A percentile compares a stretch with the other conserved stretches of the same genome.
phyloP scores from a whole-genome alignment of 2,888 invertebrate genomes.

The Lycophotia porphyrea region DNA sequence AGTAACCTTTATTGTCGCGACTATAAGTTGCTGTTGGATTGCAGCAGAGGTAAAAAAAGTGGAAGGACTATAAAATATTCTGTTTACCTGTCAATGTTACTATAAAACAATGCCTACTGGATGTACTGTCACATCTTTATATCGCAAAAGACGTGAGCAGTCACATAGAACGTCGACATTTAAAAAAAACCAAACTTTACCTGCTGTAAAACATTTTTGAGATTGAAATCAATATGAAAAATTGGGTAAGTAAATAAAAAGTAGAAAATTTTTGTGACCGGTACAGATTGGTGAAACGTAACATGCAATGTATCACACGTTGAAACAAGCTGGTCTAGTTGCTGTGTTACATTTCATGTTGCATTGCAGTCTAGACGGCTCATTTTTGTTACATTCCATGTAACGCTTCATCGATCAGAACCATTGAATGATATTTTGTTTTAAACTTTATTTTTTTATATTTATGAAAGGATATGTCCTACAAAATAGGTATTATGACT shows the following conservation, averaged over 20 bases:
- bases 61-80: background rate
- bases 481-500: conserved; percentile 40
- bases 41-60: background rate
- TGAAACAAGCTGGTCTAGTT: background rate
- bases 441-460: conserved; percentile 16
- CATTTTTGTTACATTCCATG: background rate
- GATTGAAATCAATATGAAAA: background rate
- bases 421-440: background rate
- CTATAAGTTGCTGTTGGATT: background rate
- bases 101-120: conserved; percentile 25
- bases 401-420: background rate
- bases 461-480: conserved; percentile 9
- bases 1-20: background rate
- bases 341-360: background rate
- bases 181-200: conserved; percentile 19
- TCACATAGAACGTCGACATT: conserved; percentile 50
- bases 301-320: background rate
- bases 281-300: background rate
- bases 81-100: background rate
- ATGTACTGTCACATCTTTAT: conserved; percentile 82
- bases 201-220: background rate
- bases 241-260: background rate
- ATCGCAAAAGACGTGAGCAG: conserved; percentile 79
- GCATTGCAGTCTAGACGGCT: background rate
- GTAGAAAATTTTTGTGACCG: background rate